Evolutionary conservation across 2,888 invertebrate genomes (phyloP).

Genomic region (Perdita meconis): DNA sequence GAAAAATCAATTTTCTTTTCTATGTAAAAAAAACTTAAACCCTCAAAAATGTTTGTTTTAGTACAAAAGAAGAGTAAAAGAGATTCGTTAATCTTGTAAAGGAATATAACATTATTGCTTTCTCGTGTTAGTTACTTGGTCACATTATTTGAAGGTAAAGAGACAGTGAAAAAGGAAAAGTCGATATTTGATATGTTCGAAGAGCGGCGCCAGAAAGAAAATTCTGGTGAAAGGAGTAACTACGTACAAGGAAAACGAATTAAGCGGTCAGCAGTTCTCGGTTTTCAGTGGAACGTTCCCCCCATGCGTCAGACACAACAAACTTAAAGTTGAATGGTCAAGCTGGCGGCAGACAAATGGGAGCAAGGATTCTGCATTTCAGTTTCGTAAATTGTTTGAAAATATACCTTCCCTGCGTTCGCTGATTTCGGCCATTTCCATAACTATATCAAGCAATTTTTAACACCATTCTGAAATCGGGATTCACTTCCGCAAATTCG

Average conservation of each 20-base stretch:
- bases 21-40: no score
- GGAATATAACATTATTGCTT: no score
- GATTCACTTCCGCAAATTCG: no score
- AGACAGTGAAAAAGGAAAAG: neutral
- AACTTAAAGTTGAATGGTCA: slow-evolving; percentile 34
- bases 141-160: neutral
- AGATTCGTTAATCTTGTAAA: no score
- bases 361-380: slow-evolving; percentile 30
- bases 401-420: no score
- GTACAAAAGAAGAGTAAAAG: no score
- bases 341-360: neutral
- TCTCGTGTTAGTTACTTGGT: no score
- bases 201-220: neutral
- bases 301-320: neutral
- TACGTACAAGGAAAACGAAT: slow-evolving; percentile 23
- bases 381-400: neutral
- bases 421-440: neutral
- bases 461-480: no score
- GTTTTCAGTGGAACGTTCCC: slow-evolving; percentile 23
- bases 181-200: neutral
- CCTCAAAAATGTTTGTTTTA: no score
- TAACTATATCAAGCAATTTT: neutral
- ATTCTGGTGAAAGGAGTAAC: neutral
- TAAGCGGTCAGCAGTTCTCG: slow-evolving; percentile 26
- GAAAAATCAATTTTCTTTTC: no score